Conservation (phyloP, 1,140 invertebrate species). For the Triops longicaudatus region DNA sequence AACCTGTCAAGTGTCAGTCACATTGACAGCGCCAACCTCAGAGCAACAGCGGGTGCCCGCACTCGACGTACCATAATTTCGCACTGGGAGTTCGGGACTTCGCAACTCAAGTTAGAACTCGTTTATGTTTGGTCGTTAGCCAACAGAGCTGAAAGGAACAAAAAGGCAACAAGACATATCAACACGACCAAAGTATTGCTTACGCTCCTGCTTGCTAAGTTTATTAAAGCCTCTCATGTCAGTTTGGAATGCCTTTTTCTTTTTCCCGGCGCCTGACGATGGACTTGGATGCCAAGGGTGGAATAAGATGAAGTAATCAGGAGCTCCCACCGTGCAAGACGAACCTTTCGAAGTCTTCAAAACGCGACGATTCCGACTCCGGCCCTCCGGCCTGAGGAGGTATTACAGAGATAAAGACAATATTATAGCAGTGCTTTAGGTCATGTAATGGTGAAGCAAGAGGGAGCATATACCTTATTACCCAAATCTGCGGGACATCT, state of each 20-base stretch:
- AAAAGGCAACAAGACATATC: background rate
- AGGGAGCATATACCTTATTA: background rate
- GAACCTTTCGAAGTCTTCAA: background rate
- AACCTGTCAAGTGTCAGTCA: constrained; percentile 11
- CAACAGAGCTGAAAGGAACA: background rate
- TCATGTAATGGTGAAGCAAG: background rate
- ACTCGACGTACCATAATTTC: background rate
- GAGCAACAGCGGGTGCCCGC: constrained; percentile 6
- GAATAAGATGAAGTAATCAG: constrained; percentile 8
- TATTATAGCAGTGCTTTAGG: background rate
- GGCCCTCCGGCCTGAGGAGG: background rate
- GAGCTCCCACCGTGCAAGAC: background rate
- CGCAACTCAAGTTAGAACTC: background rate
- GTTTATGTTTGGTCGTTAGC: background rate
- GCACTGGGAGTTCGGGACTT: background rate
- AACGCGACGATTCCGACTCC: background rate
- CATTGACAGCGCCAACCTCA: background rate
- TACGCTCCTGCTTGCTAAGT: background rate
- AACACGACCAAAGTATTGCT: background rate
- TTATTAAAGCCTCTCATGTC: constrained; percentile 3
- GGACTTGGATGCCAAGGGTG: background rate
- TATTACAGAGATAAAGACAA: background rate
- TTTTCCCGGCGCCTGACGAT: background rate
- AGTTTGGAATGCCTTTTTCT: constrained; percentile 2
- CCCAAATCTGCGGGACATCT: background rate